Percentiles rank a stretch among this genome's conserved stretches.
Evolutionary conservation across 2,888 invertebrate species (phyloP).

Genomic region (Crocallis elinguaria): DNA sequence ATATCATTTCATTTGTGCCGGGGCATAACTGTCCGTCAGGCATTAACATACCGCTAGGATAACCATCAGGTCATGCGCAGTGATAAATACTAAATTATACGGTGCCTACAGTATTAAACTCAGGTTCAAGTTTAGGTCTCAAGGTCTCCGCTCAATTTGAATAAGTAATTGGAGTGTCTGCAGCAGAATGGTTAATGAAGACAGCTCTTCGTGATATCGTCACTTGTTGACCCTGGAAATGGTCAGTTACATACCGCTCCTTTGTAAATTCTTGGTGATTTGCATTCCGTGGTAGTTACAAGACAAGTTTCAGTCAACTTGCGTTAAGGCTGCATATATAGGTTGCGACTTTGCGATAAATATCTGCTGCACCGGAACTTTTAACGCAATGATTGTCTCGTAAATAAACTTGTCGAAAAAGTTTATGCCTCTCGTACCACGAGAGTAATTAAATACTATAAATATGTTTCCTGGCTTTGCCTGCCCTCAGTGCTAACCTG

Average conservation of each 20-base stretch:
- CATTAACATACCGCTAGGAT: slow-evolving; percentile 70
- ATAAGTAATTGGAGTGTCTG: slow-evolving; percentile 42
- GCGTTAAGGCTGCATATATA: no score
- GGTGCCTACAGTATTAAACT: slow-evolving; percentile 45
- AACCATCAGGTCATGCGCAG: slow-evolving; percentile 58
- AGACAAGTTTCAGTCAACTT: no score
- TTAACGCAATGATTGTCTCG: background rate
- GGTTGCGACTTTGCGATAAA: background rate
- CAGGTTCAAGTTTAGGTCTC: slow-evolving; percentile 51
- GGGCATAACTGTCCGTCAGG: slow-evolving; percentile 38
- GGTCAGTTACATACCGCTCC: slow-evolving; percentile 21
- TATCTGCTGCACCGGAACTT: background rate
- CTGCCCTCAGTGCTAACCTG: slow-evolving; percentile 19
- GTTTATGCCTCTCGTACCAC: slow-evolving; percentile 1
- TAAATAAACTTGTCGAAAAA: background rate
- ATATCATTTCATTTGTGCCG: slow-evolving; percentile 24
- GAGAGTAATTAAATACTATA: slow-evolving; percentile 10
- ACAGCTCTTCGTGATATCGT: slow-evolving; percentile 23
- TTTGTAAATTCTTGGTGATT: slow-evolving; percentile 6
- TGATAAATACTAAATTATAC: slow-evolving; percentile 65
- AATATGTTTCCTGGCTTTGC: slow-evolving; percentile 26
- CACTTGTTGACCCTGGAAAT: slow-evolving; percentile 23
- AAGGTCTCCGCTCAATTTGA: slow-evolving; percentile 45
- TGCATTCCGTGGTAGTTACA: slow-evolving; percentile 7
- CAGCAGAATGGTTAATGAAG: slow-evolving; percentile 25